Conservation (phyloP, 2,888 invertebrate genomes). For the Lasioglossum lativentre region DNA sequence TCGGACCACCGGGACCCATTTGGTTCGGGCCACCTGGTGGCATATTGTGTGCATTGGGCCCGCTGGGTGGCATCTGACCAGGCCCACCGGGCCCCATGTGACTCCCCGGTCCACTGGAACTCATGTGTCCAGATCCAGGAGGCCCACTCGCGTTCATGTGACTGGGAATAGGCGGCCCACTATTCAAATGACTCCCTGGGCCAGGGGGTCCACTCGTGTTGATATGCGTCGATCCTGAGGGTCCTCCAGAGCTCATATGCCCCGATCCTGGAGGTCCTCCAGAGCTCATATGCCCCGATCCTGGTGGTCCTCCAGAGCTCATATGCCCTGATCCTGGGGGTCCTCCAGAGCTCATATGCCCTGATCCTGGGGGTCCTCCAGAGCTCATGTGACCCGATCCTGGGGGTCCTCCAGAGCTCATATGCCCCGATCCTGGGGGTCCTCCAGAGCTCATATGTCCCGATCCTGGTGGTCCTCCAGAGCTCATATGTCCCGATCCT, state of each 20-base stretch:
- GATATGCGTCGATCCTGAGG: slow-evolving; percentile 70
- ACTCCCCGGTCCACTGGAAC: slow-evolving; percentile 67
- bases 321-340: slow-evolving; percentile 75
- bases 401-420: slow-evolving; percentile 72
- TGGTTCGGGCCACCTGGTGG: slow-evolving; percentile 79
- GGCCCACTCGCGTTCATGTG: slow-evolving; percentile 74
- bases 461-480: too few species aligned
- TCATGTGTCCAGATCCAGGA: slow-evolving; percentile 75
- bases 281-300: slow-evolving; percentile 67
- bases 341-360: slow-evolving; percentile 66
- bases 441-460: slow-evolving; percentile 43
- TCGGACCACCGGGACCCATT: slow-evolving; percentile 75
- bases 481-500: too few species aligned
- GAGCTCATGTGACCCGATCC: slow-evolving; percentile 67
- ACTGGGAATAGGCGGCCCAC: slow-evolving; percentile 64
- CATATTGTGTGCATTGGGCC: slow-evolving; percentile 71
- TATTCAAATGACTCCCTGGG: slow-evolving; percentile 72
- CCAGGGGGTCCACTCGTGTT: slow-evolving; percentile 69
- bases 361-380: slow-evolving; percentile 66
- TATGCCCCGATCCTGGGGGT: slow-evolving; percentile 74
- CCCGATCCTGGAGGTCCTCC: slow-evolving; percentile 67
- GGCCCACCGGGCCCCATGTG: slow-evolving; percentile 76
- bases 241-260: slow-evolving; percentile 66
- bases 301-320: slow-evolving; percentile 70
- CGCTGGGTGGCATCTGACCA: slow-evolving; percentile 74